Evolutionary conservation across 2,113 vertebrate genomes (phyloP).

Genomic region (Colius striatus): DNA sequence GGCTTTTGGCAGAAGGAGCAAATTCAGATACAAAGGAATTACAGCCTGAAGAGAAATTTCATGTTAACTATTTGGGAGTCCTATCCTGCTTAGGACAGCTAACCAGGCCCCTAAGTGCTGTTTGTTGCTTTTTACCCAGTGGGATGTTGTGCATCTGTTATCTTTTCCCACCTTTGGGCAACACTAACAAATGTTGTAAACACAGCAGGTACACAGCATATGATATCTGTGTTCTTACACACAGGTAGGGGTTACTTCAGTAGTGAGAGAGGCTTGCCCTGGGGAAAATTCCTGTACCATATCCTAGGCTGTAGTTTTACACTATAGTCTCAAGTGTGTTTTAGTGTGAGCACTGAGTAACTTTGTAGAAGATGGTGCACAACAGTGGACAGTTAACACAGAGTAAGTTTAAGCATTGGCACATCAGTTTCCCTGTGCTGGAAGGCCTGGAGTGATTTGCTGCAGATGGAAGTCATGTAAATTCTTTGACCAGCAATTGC

Average conservation of each 20-base stretch:
- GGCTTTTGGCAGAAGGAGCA: neutral
- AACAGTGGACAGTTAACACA: fast-evolving
- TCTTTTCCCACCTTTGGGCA: neutral
- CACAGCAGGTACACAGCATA: neutral
- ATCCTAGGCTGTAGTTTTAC: neutral
- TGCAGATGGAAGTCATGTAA: neutral
- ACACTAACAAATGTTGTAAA: neutral
- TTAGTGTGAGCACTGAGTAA: neutral
- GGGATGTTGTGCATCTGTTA: neutral
- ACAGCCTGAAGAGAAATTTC: neutral
- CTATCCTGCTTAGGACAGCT: neutral
- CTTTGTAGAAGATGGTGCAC: neutral
- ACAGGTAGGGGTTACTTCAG: neutral
- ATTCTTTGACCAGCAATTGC: neutral
- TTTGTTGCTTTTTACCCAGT: neutral
- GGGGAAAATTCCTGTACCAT: neutral
- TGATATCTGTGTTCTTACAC: neutral
- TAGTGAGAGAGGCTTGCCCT: neutral
- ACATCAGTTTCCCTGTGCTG: neutral
- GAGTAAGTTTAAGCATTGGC: neutral
- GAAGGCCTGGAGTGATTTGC: neutral
- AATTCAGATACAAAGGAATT: neutral
- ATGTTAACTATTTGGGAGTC: neutral
- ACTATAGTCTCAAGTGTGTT: neutral
- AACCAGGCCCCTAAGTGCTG: no score